Conservation (phyloP, 2,113 vertebrate species). For the Mastomys natalensis region DNA sequence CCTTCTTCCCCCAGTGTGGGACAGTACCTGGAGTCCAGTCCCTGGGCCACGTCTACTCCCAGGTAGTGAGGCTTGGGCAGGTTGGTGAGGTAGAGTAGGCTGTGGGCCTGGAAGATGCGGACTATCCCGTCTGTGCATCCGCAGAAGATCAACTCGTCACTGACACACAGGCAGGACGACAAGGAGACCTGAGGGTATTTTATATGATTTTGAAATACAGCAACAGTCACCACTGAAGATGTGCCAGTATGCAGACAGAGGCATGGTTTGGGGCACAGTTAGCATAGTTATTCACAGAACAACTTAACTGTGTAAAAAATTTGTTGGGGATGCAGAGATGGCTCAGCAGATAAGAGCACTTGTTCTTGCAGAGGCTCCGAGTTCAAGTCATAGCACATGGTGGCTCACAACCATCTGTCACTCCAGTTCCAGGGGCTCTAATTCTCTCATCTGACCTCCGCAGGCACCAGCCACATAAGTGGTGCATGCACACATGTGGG, state of each 20-base stretch:
- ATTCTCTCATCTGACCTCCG: neutral
- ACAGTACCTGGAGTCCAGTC: conserved; percentile 84
- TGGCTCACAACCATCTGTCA: neutral
- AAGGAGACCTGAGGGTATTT: conserved; percentile 85
- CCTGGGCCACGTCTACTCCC: conserved; percentile 86
- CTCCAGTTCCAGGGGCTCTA: neutral
- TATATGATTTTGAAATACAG: neutral
- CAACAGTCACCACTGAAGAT: neutral
- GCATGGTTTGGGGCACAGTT: neutral
- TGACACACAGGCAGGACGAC: conserved; percentile 88
- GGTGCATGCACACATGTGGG: neutral
- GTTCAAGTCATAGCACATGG: neutral
- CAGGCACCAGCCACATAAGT: neutral
- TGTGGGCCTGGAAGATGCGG: conserved; percentile 87
- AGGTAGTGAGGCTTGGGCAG: conserved; percentile 91
- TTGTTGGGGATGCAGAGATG: too few species aligned
- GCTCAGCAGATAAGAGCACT: neutral
- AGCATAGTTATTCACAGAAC: neutral
- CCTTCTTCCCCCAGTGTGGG: neutral
- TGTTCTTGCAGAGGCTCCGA: neutral
- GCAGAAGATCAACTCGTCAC: conserved; percentile 90
- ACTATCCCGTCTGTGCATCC: conserved; percentile 92
- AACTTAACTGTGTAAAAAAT: neutral
- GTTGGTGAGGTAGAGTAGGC: conserved; percentile 88
- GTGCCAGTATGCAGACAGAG: neutral